Base-by-base conservation (phyloP, 1,140 invertebrate species). In the Drosophila sproati region DNA sequence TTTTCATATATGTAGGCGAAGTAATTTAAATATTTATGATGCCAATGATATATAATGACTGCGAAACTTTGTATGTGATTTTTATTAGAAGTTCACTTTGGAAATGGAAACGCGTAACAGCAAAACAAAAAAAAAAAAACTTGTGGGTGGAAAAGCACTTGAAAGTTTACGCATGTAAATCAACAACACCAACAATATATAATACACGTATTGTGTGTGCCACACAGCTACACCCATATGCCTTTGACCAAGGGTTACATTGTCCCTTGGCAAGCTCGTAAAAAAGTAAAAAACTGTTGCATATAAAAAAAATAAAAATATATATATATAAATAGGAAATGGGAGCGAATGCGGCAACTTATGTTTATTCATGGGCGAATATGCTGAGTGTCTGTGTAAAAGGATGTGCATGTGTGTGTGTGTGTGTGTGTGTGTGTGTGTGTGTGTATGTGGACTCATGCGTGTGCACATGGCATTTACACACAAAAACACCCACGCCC, bases 341-440 rank as follows among this genome's bases (percentile, higher is more conserved):
- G 52, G 63, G 8, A 66, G 62, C 48, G 50, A 34, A 66, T 52
- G 78, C 79, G 79, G 61, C 73, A 81, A 78, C 79, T 81, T 81
- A 69, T 81, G 79, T 77, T 82, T 81, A 81, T 81, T 81, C 82
- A 81, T 82, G 79, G 73, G 43, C 67, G 29, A 41, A 62, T 60
- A 69, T 75, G 51, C 37, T 60, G 43, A 12, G 43, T 60, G 31
- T 45, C 7, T 34, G 32, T 31, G 32, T 41, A 4, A 41, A 41
- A 6, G 39, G 39, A 41, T 41, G 31, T 59, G 7, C n/a, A 3
- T 39, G 12, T 52, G 31, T 34, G 29, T 50, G 48, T 32, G 29
- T 37, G 35, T 29, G 54, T 29, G n/a, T 32, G 29, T 32, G 29
- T 48, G 43, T 61, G 70, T 32, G 37, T n/a, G 55, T 10, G 55